phyloP scores from a whole-genome alignment of 2,113 vertebrate species.

The Paradoxurus hermaphroditus region DNA sequence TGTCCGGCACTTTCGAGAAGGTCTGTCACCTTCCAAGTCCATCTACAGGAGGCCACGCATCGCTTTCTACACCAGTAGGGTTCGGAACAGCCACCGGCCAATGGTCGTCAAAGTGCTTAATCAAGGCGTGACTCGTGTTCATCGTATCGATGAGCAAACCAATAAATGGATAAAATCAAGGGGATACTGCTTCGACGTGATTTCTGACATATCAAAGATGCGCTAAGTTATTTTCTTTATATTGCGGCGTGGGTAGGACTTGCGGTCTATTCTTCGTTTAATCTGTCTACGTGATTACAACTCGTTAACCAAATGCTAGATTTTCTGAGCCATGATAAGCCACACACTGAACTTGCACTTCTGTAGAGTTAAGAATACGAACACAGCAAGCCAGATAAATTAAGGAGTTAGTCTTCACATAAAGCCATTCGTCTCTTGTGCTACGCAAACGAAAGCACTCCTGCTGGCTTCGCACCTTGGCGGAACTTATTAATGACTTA shows the following conservation, averaged over 20 bases:
- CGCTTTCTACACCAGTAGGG: background rate
- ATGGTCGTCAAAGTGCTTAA: background rate
- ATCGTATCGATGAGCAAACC: background rate
- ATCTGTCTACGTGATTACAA: background rate
- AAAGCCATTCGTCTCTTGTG: background rate
- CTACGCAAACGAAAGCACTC: background rate
- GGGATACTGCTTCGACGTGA: background rate
- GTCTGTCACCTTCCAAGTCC: background rate
- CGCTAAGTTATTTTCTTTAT: background rate
- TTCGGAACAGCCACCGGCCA: background rate
- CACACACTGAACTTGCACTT: background rate
- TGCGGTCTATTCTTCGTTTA: background rate
- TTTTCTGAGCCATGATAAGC: background rate
- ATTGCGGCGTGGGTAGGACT: background rate
- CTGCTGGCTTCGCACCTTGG: background rate
- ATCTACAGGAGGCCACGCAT: background rate
- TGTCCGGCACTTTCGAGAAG: too few relatives aligned
- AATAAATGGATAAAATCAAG: background rate
- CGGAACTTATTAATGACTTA: background rate
- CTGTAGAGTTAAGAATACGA: background rate
- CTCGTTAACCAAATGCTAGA: background rate
- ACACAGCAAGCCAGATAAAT: background rate
- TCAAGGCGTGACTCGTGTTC: background rate
- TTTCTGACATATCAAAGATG: background rate
- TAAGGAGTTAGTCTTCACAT: background rate